Base-by-base conservation (phyloP, 1,140 invertebrate genomes). In the Augochlora pura region DNA sequence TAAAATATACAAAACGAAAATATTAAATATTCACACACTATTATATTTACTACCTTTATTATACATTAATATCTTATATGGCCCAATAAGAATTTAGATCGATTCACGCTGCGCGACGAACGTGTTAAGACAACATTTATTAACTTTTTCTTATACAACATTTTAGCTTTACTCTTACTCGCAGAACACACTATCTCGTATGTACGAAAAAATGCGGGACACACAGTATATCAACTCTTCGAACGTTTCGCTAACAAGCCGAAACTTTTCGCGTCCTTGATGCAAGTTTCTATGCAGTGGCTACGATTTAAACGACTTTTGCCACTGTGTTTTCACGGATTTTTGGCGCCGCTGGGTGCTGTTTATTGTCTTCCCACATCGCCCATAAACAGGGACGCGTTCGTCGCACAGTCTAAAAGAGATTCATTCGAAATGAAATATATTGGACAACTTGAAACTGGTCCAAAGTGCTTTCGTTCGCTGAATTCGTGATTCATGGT, bases 381-480 rank as follows among this genome's bases (percentile, higher is more conserved):
- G n/a, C 4, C 21, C 3, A 38, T 14, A 39, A 49, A 60, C 49
- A 1, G 5, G 18, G 16, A 57, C 25, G 23, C 52, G 21, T n/a
- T 39, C n/a, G n/a, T 27, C 12, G 27, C 10, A 54, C 10, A 38
- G 70, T 46, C 2, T 23, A 9, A 27, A 32, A 60, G 68, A 54
- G 60, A 52, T 74, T 27, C 49, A 14, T 60, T 67, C 49, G 39
- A 42, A 23, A 46, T 67, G 60, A 77, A 84, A 84, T 78, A 49
- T 63, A 32, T 75, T 46, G n/a, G 70, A 71, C 69, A 77, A 10
- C 6, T 62, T 86, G 83, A 75, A 82, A 59, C 6, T 1, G 21
- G 46, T 86, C 71, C 84, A 86, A 82, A 60, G 57, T 76, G 63
- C n/a, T 75, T 84, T 84, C 62, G 25, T 73, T 75, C 21, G 82